Base-by-base conservation (phyloP, 92 coral and sea anemone species). In the Epizoanthus rinbou region DNA sequence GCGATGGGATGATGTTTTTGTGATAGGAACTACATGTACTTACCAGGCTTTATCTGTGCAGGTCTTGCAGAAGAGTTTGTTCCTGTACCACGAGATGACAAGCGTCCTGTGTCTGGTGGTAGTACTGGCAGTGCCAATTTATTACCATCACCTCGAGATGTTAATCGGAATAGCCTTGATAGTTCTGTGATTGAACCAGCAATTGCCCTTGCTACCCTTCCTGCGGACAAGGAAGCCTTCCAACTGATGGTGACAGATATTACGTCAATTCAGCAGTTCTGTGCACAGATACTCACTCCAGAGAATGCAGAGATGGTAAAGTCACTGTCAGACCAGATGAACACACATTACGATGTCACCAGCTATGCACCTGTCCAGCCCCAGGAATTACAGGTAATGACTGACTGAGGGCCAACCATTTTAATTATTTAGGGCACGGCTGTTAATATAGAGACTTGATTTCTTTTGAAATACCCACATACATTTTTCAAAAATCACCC, bases 251-350 rank as follows among this genome's bases (percentile, higher is more conserved):
- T 85, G 2, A 85, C 92, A 1, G 88, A 89, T 50, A 73, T 80
- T n/a, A 25, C 39, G 3, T 85, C 92, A 22, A 87, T 85, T 1
- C 52, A 66, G 13, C 31, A 52, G 1, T 89, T 89, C 72, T 89
- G 73, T 63, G 83, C 63, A 3, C 92, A 89, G 53, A 57, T 89
- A 17, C 24, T 65, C 14, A 88, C 87, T 43, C 83, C 18, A 59
- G 82, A 69, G 5, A 68, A 74, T 45, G 88, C 88, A 19, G 62
- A 52, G 57, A 82, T 41, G 14, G 64, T 92, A 37, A 74, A 64
- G 17, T 74, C 80, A 57, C 86, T 92, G 73, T 86, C 86, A 25
- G 80, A 73, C 24, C 84, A 89, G 83, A 85, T 89, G 92, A 85
- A 89, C 57, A 18, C 85, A 18, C 78, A 89, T 69, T 89, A 85